These are phyloP conservation scores for Drosophila yakuba DNA, from an alignment of 1,140 invertebrate species.

Conservation along the genomic window DNA sequence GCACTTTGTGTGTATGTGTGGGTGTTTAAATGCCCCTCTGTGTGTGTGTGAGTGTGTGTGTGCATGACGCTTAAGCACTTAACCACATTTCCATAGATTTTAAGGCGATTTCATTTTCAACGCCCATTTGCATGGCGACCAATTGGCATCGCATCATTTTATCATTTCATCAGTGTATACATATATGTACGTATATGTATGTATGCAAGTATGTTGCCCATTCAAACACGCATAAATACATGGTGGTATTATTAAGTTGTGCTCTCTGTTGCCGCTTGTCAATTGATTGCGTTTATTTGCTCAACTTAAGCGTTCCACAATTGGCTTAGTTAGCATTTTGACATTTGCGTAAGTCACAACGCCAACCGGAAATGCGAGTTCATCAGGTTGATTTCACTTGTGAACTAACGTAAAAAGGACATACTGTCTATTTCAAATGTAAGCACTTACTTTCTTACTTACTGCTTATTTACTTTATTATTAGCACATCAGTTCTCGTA, in stretches of 20 bases:
- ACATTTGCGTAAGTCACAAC: constrained; percentile 32
- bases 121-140: constrained; percentile 66
- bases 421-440: neutral
- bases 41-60: neutral
- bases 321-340: constrained; percentile 48
- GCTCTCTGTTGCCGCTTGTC: constrained; percentile 30
- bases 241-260: constrained; percentile 45
- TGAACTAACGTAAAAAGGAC: neutral
- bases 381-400: neutral
- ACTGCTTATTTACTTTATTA: too few relatives aligned
- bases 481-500: too few relatives aligned
- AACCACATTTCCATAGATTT: constrained; percentile 76
- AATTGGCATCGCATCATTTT: constrained; percentile 51
- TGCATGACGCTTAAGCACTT: constrained; percentile 58
- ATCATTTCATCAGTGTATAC: constrained; percentile 25
- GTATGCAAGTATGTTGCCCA: neutral
- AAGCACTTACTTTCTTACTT: neutral
- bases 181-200: neutral
- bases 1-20: constrained; percentile 2
- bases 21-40: neutral
- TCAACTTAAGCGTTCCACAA: constrained; percentile 45
- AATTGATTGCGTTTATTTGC: constrained; percentile 53
- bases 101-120: constrained; percentile 67
- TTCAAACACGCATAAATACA: neutral
- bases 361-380: neutral